A percentile compares a stretch with the other conserved stretches of the same genome.
These are phyloP conservation scores for Drosophila repleta DNA, from an alignment of 1,140 invertebrate genomes.

Conservation along the genomic window DNA sequence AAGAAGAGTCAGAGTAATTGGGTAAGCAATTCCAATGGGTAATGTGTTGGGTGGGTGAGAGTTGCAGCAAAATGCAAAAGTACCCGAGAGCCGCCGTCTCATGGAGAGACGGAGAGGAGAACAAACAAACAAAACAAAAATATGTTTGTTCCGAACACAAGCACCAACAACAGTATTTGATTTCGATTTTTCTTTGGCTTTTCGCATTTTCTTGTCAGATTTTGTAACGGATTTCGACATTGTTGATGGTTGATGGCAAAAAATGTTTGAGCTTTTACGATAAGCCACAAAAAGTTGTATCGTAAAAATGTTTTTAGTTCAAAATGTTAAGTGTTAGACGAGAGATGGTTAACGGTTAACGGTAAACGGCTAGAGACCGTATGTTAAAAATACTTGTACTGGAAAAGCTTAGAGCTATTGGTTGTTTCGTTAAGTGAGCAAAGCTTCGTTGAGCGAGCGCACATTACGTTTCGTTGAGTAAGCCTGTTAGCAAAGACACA, in stretches of 20 bases:
- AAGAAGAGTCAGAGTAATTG: constrained; percentile 23
- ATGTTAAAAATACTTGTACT: constrained; percentile 49
- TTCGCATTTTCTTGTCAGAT: constrained; percentile 2
- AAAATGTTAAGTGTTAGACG: constrained; percentile 33
- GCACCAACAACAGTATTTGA: constrained; percentile 34
- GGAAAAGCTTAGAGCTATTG: constrained; percentile 35
- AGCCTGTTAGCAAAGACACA: constrained; percentile 32
- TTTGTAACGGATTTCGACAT: constrained; percentile 1
- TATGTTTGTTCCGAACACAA: constrained; percentile 34
- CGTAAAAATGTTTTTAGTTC: constrained; percentile 26
- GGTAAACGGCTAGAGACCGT: not conserved
- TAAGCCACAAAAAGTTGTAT: constrained; percentile 38
- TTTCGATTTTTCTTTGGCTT: not conserved
- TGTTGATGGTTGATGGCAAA: constrained; percentile 45
- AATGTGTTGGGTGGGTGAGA: constrained; percentile 17
- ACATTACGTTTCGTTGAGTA: constrained; percentile 20
- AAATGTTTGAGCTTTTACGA: constrained; percentile 51
- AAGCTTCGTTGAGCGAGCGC: constrained; percentile 30
- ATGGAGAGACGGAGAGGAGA: constrained; percentile 4
- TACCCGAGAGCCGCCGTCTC: constrained; percentile 17
- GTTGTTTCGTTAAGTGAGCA: constrained; percentile 37
- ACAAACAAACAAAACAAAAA: constrained; percentile 13
- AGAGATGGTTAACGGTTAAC: constrained; percentile 17
- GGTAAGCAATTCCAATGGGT: constrained; percentile 32
- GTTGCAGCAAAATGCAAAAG: constrained; percentile 56